Percentiles rank a stretch among this genome's conserved stretches.
Conservation (phyloP, 2,888 invertebrate genomes). For the Pycnomerus fuliginosus region DNA sequence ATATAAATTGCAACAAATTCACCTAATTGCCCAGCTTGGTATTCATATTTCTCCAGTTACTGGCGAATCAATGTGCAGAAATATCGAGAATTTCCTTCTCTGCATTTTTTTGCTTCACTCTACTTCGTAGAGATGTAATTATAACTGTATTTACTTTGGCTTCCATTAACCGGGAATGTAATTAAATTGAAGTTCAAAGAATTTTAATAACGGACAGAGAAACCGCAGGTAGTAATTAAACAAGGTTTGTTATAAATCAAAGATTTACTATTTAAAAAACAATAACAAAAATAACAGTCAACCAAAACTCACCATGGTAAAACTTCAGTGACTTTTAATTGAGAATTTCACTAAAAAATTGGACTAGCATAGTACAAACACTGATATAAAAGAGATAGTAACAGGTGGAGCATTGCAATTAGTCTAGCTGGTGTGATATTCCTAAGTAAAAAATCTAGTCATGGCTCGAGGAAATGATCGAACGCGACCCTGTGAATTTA, state of each 20-base stretch:
- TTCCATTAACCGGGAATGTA: no score
- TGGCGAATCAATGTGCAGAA: no score
- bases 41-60: no score
- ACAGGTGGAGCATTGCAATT: conserved; percentile 2
- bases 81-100: no score
- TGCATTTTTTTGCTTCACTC: no score
- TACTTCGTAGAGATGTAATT: no score
- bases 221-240: conserved; percentile 18
- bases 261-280: conserved; percentile 30
- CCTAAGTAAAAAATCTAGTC: conserved; percentile 14
- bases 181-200: not conserved
- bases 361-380: conserved; percentile 49
- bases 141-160: no score
- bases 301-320: conserved; percentile 30
- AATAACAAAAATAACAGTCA: conserved; percentile 37
- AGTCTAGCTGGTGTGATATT: conserved; percentile 10
- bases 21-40: no score
- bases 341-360: conserved; percentile 28
- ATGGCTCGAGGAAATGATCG: not conserved
- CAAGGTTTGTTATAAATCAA: conserved; percentile 30
- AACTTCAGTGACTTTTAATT: conserved; percentile 31
- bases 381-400: conserved; percentile 29
- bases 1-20: no score
- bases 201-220: conserved; percentile 1
- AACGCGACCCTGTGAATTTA: conserved; percentile 17